Base-by-base conservation (phyloP, 2,113 vertebrate species). In the Heptranchias perlo region DNA sequence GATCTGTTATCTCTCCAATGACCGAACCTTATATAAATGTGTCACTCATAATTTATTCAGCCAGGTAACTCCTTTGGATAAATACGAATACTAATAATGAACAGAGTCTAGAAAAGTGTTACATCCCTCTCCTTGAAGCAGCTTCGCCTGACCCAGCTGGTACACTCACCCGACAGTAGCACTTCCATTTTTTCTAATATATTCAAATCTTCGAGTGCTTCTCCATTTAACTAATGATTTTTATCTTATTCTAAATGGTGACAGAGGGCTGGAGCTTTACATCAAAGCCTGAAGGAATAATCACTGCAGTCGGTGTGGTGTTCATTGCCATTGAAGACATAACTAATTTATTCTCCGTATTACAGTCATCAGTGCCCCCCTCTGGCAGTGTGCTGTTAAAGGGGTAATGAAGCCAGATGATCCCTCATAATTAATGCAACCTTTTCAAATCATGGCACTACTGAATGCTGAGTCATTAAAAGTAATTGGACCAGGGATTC, bases 341-440 rank as follows among this genome's bases (percentile, higher is more conserved):
- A 65, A 39, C 89, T 62, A 92, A 92, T 92, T 92, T n/a, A 92
- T 92, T 65, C 93, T 65, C 21, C 93, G 13, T 67, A 23, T 94
- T 49, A 28, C 64, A 69, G 54, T 61, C 31, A 93, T 93, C 44
- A 94, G 39, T 67, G 62, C 93, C 62, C 93, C 39, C 62, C 64
- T 94, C 62, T 65, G 64, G 64, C 64, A 67, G 93, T 67, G 93
- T 31, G 23, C 64, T 94, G 93, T 67, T 94, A 69, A 62, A 94
- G 47, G 39, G 11, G 11, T 67, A 94, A 94, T 94, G 25, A 94
- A 69, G 25, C 39, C 39, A 67, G 69, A 94, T 95, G n/a, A 69
- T 47, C 44, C 93, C 93, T 49, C 64, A 67, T 67, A 95, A 95
- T 95, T 67, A 69, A 95, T 69, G 64, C 44, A 65, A 69, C 62